Base-by-base conservation (phyloP, 2,113 vertebrate species). In the Prochilodus magdalenae region DNA sequence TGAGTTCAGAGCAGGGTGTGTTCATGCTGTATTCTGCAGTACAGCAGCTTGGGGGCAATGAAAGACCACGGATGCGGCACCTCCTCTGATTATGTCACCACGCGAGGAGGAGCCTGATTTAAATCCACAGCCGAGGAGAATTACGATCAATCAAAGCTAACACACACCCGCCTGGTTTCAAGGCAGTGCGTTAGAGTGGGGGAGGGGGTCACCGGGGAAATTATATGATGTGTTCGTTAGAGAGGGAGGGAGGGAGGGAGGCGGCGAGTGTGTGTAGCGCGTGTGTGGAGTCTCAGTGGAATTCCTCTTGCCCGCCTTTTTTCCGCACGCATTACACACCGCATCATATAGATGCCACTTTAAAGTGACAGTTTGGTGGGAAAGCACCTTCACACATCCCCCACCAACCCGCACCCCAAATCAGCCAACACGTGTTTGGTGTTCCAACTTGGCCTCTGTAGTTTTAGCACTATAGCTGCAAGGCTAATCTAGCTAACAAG, bases 61-160 rank as follows among this genome's bases (percentile, higher is more conserved):
- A 3, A 60, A 12, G 57, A 60, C 57, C 57, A 18, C 24, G 11
- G 22, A 51, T 1, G 1, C 11, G 18, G 1, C 20, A 0, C 5
- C 5, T 57, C 18, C 1, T 20, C 22, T n/a, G 8, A 26, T n/a
- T 49, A 63, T 60, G 81, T 73, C 67, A 73, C 60, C 77, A 75
- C 79, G 40, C 16, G 55, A n/a, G 49, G 81, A 1, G 75, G 66
- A 51, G 57, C 55, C 67, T 55, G 67, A 30, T 63, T 83, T 73
- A 70, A 82, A 76, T 33, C 67, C 40, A 62, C 59, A 15, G 49
- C 29, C 53, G 26, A 47, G 20, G 60, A 29, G 49, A 77, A 77
- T 65, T 77, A 49, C 60, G 60, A 77, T 77, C 57, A 60, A 47
- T 77, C 26, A 65, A 65, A 12, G 57, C 57, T 24, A 60, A 60